Conservation (phyloP, 2,888 invertebrate genomes). For the Halictus ligatus region DNA sequence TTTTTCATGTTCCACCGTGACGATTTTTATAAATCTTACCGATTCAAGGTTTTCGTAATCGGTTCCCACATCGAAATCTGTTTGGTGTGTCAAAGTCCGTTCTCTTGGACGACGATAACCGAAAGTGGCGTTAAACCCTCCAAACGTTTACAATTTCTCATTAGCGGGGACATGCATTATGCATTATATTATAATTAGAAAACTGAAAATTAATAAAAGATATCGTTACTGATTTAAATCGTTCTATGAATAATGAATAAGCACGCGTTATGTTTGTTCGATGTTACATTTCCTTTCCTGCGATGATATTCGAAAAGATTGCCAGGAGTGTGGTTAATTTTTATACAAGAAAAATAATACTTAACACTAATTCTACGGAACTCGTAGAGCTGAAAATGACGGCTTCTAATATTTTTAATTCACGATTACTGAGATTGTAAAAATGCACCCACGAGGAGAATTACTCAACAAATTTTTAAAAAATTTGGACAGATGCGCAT, state of each 20-base stretch:
- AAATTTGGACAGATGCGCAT: too few relatives aligned
- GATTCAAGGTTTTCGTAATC: background rate
- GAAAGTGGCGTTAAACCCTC: background rate
- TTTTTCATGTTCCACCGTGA: background rate
- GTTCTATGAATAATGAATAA: background rate
- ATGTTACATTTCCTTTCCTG: background rate
- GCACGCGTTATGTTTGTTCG: background rate
- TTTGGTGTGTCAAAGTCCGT: background rate
- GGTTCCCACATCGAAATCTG: background rate
- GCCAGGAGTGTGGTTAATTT: background rate
- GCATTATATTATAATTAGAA: background rate
- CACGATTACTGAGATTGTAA: too few relatives aligned
- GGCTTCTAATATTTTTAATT: too few relatives aligned
- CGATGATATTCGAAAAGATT: background rate
- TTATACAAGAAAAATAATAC: background rate
- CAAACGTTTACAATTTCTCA: background rate
- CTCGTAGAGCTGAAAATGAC: too few relatives aligned
- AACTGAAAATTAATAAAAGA: constrained; percentile 11
- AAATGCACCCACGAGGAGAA: too few relatives aligned
- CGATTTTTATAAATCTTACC: background rate
- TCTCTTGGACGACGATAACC: background rate
- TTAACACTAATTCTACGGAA: background rate
- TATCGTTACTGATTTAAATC: background rate
- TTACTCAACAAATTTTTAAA: too few relatives aligned
- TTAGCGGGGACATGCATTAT: background rate